Evolutionary conservation across 1,140 invertebrate species (phyloP).

Genomic region (Euglossa dilemma): DNA sequence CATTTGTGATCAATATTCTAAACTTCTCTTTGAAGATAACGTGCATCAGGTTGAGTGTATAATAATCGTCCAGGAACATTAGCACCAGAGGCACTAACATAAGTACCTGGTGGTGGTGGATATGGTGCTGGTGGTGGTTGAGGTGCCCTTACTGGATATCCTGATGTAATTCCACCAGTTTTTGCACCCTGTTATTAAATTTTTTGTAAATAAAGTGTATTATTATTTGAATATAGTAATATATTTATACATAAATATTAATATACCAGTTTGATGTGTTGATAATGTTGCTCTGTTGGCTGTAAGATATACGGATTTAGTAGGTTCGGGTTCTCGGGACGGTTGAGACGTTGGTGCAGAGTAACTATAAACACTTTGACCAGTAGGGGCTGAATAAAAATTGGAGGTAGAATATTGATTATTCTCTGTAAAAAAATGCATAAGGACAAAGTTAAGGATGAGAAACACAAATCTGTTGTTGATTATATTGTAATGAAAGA

Average conservation of each 20-base stretch:
- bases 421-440: conserved; percentile 66
- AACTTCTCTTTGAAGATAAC: conserved; percentile 77
- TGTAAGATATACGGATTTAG: conserved; percentile 77
- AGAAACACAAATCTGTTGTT: background rate
- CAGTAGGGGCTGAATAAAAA: conserved; percentile 76
- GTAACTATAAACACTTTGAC: conserved; percentile 76
- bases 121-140: conserved; percentile 75
- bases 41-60: conserved; percentile 76
- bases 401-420: conserved; percentile 76
- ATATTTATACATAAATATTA: background rate
- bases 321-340: conserved; percentile 75
- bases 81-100: conserved; percentile 74
- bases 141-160: conserved; percentile 83
- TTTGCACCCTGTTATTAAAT: conserved; percentile 79
- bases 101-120: conserved; percentile 76
- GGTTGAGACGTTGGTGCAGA: conserved; percentile 75
- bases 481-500: conserved; percentile 26
- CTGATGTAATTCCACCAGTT: conserved; percentile 84
- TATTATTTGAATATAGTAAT: conserved; percentile 27
- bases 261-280: conserved; percentile 73
- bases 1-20: conserved; percentile 31
- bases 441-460: conserved; percentile 5
- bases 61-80: conserved; percentile 77
- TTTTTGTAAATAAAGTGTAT: background rate
- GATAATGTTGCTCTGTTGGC: conserved; percentile 71